phyloP scores from a whole-genome alignment of 2,888 invertebrate species.

The Sesia apiformis region DNA sequence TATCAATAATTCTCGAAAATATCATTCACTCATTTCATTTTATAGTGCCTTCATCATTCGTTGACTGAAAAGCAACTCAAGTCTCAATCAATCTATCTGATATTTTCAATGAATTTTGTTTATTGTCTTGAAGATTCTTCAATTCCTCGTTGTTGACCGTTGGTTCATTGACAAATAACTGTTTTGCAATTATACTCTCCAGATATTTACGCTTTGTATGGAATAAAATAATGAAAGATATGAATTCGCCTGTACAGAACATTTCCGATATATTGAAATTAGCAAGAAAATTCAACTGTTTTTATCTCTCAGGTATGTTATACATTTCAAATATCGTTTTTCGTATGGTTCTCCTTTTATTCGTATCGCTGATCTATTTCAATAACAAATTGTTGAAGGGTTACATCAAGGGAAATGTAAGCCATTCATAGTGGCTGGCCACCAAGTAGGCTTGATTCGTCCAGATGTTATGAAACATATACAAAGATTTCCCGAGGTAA shows the following conservation, averaged over 20 bases:
- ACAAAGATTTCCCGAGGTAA: conserved; percentile 86
- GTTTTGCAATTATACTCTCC: too few species aligned
- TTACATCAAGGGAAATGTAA: conserved; percentile 85
- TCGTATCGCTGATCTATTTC: conserved; percentile 5
- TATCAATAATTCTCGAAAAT: too few species aligned
- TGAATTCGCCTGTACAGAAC: conserved; percentile 58
- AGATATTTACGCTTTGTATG: conserved; percentile 18
- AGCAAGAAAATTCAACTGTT: conserved; percentile 91
- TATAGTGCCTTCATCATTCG: too few species aligned
- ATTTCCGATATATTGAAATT: conserved; percentile 80
- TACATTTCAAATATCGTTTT: not conserved
- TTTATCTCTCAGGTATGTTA: conserved; percentile 85
- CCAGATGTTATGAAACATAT: conserved; percentile 89
- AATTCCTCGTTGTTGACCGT: too few species aligned
- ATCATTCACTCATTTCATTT: too few species aligned
- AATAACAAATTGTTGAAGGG: conserved; percentile 63
- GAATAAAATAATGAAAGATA: conserved; percentile 62
- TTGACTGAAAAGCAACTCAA: too few species aligned
- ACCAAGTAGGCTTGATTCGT: conserved; percentile 91
- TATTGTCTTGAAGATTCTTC: too few species aligned
- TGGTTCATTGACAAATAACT: too few species aligned
- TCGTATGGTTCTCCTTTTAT: conserved; percentile 5
- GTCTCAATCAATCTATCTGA: too few species aligned
- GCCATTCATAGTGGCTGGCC: conserved; percentile 91
- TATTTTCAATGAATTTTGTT: too few species aligned